Evolutionary conservation across 2,797 vertebrate species (phyloP), one percentile per base, ranked within the genome.

Genomic region (Dicrostonyx torquatus): DNA sequence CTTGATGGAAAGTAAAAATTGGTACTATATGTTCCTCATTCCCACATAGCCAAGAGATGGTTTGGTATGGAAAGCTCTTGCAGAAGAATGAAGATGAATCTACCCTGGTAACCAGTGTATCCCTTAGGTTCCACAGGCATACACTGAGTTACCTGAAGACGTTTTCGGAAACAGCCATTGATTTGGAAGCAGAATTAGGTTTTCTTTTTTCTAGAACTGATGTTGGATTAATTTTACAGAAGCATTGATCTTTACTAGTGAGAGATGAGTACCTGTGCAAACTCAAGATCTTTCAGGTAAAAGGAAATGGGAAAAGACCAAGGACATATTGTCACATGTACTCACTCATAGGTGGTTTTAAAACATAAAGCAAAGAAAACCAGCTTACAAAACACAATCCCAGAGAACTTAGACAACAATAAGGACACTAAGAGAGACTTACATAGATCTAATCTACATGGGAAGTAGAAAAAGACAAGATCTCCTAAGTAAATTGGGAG

Each of bases 201-300:
- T 73, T 90, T 26, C 15, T n/a, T 75, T 43, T 93, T 93, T 37
- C 37, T 82, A 60, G 70, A 91, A 26, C 50, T 26, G 6, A 72
- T 9, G 0, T 0, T 58, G 11, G 45, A 18, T 73, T 87, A 68
- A 12, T 70, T 94, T 91, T 43, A n/a, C 14, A 37, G 34, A 17
- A 45, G 62, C 15, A 10, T 10, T 45, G n/a, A 29, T 2, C 45
- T 50, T 85, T 68, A 3, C 20, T 40, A 8, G 2, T 50, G 20
- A 89, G 55, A 94, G 31, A 26, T 60, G 29, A 94, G 31, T 90
- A 80, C 43, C 13, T 48, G 40, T 84, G 70, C 31, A 79, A 95
- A 75, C 24, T 68, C 31, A 76, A 80, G 45, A 43, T 68, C 60
- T 9, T 91, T 75, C 60, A 77, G 40, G 37, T 91, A 80, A 68